Base-by-base conservation (phyloP, 2,888 invertebrate species). In the Germaria angustata region DNA sequence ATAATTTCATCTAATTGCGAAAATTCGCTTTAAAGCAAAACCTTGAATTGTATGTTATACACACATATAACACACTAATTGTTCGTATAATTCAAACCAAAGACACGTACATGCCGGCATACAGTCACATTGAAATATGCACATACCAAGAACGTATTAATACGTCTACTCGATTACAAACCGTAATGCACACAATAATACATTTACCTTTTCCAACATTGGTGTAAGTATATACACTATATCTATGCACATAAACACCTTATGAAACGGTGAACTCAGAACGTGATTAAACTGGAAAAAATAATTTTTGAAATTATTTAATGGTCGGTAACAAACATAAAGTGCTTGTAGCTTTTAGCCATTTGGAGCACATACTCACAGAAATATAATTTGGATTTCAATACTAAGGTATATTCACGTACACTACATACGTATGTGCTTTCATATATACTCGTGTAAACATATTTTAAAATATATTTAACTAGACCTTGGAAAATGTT, bases 261-360 rank as follows among this genome's bases (percentile, higher is more conserved):
- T 72, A 24, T 77, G 24, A 71, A 81, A 72, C 44, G 32, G 17
- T 68, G 34, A 72, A 72, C 53, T 44, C 44, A 57, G 73, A 78
- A 81, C 81, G 81, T 78, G 81, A 65, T 75, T 65, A 73, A 78
- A 75, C 41, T 49, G 41, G 39, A 69, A 81, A 81, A 81, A 57
- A 63, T 72, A 59, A 78, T 78, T 75, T 75, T 75, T 73, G 24
- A 15, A 41, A 53, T 78, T 78, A 78, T 81, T 81, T 73, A 81
- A 78, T 63, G 55, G 72, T 63, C 22, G 22, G 65, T 61, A 63
- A 77, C 61, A 68, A 53, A 51, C 20, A 41, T 49, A 39, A 65
- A 59, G 49, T 66, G 66, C 59, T 65, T 79, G 41, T 59, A 17
- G 72, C 71, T 72, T 49, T 72, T 41, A 79, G 72, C 49, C 15